phyloP scores from a whole-genome alignment of 2,888 invertebrate genomes.

The Oxystoma pomonae region DNA sequence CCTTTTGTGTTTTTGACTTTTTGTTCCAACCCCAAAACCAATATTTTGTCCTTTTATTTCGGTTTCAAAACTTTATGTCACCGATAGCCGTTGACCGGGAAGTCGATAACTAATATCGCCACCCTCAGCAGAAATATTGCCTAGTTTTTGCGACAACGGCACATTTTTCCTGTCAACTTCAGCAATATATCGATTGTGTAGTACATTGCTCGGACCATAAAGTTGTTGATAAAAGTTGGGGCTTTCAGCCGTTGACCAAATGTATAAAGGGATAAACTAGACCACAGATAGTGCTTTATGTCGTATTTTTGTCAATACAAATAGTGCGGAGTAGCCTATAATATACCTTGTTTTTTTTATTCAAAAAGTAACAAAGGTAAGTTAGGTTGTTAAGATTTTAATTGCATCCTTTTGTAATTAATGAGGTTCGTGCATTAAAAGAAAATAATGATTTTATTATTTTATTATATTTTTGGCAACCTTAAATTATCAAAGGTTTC shows the following conservation, averaged over 20 bases:
- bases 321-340: too few relatives aligned
- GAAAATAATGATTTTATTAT: too few relatives aligned
- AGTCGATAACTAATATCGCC: not conserved
- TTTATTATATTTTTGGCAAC: too few relatives aligned
- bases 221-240: not conserved
- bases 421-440: too few relatives aligned
- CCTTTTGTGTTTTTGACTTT: not conserved
- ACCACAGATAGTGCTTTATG: too few relatives aligned
- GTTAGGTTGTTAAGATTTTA: too few relatives aligned
- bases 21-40: not conserved
- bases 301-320: too few relatives aligned
- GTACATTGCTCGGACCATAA: not conserved
- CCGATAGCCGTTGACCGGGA: not conserved
- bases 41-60: not conserved
- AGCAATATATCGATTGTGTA: constrained; percentile 25
- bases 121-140: not conserved
- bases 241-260: not conserved
- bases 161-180: constrained; percentile 36
- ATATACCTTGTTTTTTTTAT: too few relatives aligned
- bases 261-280: too few relatives aligned
- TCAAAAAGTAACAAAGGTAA: too few relatives aligned
- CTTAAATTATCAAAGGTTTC: too few relatives aligned
- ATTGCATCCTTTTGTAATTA: too few relatives aligned
- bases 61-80: not conserved
- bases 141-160: constrained; percentile 14